Percentiles rank a stretch among this genome's conserved stretches.
These are phyloP conservation scores for Oncorhynchus clarkii DNA, from an alignment of 2,113 vertebrate species.

Conservation along the genomic window DNA sequence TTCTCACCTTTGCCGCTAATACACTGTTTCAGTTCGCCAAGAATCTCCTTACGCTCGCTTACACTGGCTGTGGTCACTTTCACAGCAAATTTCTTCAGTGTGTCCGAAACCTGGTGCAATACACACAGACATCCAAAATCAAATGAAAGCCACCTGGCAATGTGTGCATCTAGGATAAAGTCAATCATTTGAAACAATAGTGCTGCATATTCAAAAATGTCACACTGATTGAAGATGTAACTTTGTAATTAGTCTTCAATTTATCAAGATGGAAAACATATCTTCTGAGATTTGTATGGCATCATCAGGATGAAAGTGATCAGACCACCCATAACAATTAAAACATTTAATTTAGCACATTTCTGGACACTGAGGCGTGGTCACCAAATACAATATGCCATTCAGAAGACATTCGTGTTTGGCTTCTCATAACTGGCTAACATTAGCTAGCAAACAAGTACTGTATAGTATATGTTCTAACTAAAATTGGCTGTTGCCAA, in stretches of 20 bases:
- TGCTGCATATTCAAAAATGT: background rate
- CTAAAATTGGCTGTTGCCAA: background rate
- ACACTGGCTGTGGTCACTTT: slow-evolving; percentile 94
- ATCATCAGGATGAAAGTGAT: background rate
- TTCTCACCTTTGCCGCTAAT: slow-evolving; percentile 85
- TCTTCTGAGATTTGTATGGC: background rate
- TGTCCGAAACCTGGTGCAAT: slow-evolving; percentile 82
- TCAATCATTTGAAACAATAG: too few species aligned
- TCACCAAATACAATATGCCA: too few species aligned
- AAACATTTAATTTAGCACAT: too few species aligned
- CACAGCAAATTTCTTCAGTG: slow-evolving; percentile 90
- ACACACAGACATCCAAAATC: background rate
- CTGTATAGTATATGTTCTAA: too few species aligned
- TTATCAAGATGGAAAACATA: background rate
- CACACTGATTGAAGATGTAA: background rate
- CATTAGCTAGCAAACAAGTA: background rate
- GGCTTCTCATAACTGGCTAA: background rate
- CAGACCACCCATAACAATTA: too few species aligned
- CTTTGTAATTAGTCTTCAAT: background rate
- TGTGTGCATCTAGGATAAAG: too few species aligned
- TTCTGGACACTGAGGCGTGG: too few species aligned
- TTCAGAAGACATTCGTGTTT: too few species aligned
- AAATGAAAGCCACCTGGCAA: too few species aligned
- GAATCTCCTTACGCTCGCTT: slow-evolving; percentile 89
- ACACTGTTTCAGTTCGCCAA: slow-evolving; percentile 85